Conservation (phyloP, 2,797 vertebrate genomes). For the Zonotrichia albicollis region DNA sequence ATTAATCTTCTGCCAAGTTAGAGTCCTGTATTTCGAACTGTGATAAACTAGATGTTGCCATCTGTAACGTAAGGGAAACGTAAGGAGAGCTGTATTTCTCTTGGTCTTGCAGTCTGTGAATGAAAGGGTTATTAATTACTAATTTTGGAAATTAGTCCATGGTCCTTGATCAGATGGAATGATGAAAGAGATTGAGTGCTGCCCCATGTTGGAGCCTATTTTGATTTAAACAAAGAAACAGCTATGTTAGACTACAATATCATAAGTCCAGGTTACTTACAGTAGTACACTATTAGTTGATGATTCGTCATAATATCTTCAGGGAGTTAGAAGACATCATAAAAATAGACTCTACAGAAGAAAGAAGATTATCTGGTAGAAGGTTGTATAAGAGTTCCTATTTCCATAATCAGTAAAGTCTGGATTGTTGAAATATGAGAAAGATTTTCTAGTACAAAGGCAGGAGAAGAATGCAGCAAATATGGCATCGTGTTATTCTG, state of each 20-base stretch:
- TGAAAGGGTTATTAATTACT: not conserved
- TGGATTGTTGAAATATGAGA: not conserved
- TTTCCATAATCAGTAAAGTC: not conserved
- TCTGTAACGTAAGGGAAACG: not conserved
- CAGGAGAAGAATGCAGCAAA: not conserved
- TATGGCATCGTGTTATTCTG: not conserved
- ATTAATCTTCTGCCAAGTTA: not conserved
- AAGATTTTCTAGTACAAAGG: not conserved
- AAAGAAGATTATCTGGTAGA: not conserved
- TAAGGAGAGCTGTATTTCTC: not conserved
- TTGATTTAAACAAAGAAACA: not conserved
- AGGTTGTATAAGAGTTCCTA: not conserved
- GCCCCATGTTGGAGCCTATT: not conserved
- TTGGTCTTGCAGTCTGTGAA: not conserved
- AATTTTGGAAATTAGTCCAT: not conserved
- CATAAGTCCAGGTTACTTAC: not conserved
- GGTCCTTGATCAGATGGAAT: not conserved
- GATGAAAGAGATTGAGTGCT: not conserved
- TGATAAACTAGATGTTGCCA: conserved; percentile 17
- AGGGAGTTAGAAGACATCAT: not conserved
- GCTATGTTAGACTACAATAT: not conserved
- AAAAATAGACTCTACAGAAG: not conserved
- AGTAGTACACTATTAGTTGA: not conserved
- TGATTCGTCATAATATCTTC: not conserved
- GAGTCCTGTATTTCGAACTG: not conserved